A percentile compares a stretch with the other conserved stretches of the same genome.
phyloP scores from a whole-genome alignment of 2,797 vertebrate genomes.

The Chromis chromis region DNA sequence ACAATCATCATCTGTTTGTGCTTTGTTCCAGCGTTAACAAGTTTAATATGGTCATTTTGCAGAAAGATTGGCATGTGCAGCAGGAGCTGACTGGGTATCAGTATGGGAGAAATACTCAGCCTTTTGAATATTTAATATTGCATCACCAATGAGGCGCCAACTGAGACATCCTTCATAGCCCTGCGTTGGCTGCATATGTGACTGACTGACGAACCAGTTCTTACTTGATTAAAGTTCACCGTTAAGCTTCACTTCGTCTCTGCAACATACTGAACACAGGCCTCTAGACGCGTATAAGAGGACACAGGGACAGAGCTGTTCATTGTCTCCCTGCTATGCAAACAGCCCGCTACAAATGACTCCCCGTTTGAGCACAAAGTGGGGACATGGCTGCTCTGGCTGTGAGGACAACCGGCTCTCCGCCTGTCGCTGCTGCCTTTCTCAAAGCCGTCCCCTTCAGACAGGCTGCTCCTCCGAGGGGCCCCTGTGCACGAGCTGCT shows the following conservation, averaged over 20 bases:
- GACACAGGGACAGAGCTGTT: conserved; percentile 31
- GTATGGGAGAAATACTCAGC: too few species aligned
- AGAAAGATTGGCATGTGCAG: neutral
- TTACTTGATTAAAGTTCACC: conserved; percentile 32
- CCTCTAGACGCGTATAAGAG: conserved; percentile 3
- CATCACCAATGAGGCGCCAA: too few species aligned
- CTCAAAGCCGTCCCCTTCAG: conserved; percentile 30
- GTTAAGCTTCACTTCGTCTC: conserved; percentile 7
- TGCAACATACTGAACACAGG: conserved; percentile 11
- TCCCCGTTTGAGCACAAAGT: conserved; percentile 55
- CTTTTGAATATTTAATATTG: too few species aligned
- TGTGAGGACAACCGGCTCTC: conserved; percentile 45
- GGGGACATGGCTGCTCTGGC: conserved; percentile 49
- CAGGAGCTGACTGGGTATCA: neutral
- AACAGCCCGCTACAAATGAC: conserved; percentile 52
- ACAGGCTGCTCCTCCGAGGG: conserved; percentile 44
- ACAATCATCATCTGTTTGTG: neutral
- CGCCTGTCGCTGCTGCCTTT: conserved; percentile 33
- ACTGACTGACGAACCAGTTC: conserved; percentile 21
- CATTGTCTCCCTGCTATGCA: conserved; percentile 39
- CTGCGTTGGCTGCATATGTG: conserved; percentile 21
- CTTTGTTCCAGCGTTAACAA: too few species aligned
- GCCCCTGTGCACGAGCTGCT: conserved; percentile 49
- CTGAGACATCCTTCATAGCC: neutral
- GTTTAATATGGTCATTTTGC: neutral